These are phyloP conservation scores for Myiagra hebetior DNA, from an alignment of 2,113 vertebrate genomes.

Conservation along the genomic window DNA sequence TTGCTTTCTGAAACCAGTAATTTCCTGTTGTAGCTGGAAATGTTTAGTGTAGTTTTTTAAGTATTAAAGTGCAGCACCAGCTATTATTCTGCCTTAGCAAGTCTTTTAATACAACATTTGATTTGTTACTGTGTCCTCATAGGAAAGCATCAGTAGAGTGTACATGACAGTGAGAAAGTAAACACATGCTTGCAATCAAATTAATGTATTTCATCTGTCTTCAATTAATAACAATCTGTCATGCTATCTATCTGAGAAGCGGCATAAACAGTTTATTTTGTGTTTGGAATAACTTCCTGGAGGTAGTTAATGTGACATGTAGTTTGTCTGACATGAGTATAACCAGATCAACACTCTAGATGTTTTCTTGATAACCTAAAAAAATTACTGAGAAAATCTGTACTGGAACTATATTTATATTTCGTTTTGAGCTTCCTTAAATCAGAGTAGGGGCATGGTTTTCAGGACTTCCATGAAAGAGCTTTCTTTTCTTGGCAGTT, in stretches of 20 bases:
- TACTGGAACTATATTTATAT: slow-evolving; percentile 70
- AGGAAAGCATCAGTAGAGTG: slow-evolving; percentile 68
- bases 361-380: slow-evolving; percentile 93
- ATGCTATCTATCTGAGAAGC: slow-evolving; percentile 88
- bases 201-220: slow-evolving; percentile 90
- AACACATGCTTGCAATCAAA: slow-evolving; percentile 89
- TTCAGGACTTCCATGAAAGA: slow-evolving; percentile 39
- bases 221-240: slow-evolving; percentile 89
- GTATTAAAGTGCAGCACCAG: slow-evolving; percentile 23
- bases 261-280: slow-evolving; percentile 98
- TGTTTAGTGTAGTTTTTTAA: slow-evolving; percentile 13
- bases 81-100: slow-evolving; percentile 54
- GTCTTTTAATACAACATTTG: slow-evolving; percentile 62
- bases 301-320: slow-evolving; percentile 92
- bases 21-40: slow-evolving; percentile 38
- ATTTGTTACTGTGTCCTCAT: slow-evolving; percentile 68
- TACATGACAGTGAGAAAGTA: slow-evolving; percentile 85
- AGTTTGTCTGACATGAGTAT: slow-evolving; percentile 93
- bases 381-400: slow-evolving; percentile 78
- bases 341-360: slow-evolving; percentile 93
- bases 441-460: slow-evolving; percentile 38
- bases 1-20: background rate
- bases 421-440: slow-evolving; percentile 65
- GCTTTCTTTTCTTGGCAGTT: slow-evolving; percentile 52
- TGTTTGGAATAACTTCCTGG: slow-evolving; percentile 97